phyloP scores from a whole-genome alignment of 2,797 vertebrate genomes.

The Alauda arvensis region DNA sequence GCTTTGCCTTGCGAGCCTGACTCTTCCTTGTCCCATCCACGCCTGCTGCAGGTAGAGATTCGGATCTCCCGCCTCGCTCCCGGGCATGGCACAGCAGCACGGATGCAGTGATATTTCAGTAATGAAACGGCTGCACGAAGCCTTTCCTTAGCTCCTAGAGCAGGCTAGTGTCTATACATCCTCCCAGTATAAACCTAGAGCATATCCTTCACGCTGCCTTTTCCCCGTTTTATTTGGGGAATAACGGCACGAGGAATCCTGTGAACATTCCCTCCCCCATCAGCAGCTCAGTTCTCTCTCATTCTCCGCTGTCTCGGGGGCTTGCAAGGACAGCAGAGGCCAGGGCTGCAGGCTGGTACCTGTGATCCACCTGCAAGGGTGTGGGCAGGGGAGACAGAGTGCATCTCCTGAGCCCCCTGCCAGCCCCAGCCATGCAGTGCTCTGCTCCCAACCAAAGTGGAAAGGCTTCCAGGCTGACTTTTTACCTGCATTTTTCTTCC shows the following conservation, averaged over 20 bases:
- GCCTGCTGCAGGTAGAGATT: background rate
- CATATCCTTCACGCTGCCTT: background rate
- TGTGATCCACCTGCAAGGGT: rapidly evolving
- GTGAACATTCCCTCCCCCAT: background rate
- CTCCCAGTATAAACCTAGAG: background rate
- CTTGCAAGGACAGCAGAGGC: rapidly evolving
- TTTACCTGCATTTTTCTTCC: background rate
- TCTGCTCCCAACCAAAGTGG: background rate
- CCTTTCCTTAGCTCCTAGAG: background rate
- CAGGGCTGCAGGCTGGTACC: background rate
- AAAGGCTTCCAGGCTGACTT: background rate
- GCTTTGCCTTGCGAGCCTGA: background rate
- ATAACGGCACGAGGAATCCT: rapidly evolving
- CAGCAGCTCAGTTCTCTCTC: background rate
- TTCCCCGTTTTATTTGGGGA: background rate
- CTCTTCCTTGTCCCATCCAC: background rate
- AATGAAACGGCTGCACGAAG: background rate
- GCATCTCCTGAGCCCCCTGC: background rate
- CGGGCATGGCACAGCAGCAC: background rate
- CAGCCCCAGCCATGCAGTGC: rapidly evolving
- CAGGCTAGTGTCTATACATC: background rate
- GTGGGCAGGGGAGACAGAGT: background rate
- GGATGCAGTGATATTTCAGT: background rate
- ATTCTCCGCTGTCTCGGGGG: rapidly evolving
- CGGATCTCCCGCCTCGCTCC: background rate